These are phyloP conservation scores for Psilanteris sp. DNA, from an alignment of 1,140 invertebrate species.

Conservation along the genomic window DNA sequence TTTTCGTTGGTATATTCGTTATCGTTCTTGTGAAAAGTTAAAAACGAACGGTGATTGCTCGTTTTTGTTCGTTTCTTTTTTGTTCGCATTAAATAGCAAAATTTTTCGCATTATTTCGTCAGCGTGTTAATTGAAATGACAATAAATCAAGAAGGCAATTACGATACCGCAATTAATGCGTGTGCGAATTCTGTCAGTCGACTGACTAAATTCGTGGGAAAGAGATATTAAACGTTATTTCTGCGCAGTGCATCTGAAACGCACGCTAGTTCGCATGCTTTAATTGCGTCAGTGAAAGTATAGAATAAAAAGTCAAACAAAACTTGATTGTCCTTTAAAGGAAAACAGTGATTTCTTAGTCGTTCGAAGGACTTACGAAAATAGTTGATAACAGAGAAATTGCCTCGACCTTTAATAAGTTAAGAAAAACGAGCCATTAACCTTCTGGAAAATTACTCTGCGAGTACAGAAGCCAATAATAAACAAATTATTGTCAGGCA, in stretches of 20 bases:
- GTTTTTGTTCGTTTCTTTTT: too few relatives aligned
- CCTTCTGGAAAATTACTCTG: conserved; percentile 41
- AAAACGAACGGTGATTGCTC: too few relatives aligned
- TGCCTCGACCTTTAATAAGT: conserved; percentile 8
- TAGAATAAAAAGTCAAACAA: conserved; percentile 38
- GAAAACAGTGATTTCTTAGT: conserved; percentile 36
- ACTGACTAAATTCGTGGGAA: conserved; percentile 24
- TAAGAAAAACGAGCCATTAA: conserved; percentile 28
- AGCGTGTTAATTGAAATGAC: conserved; percentile 17
- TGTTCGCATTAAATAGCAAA: too few relatives aligned
- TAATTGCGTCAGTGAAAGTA: conserved; percentile 55
- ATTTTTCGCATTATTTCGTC: neutral
- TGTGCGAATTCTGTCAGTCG: too few relatives aligned
- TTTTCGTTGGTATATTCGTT: too few relatives aligned
- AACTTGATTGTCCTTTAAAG: conserved; percentile 30
- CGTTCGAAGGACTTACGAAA: conserved; percentile 43
- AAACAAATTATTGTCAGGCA: too few relatives aligned
- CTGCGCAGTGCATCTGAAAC: conserved; percentile 6
- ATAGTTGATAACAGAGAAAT: conserved; percentile 10
- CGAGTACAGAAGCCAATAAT: too few relatives aligned
- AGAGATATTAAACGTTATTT: conserved; percentile 8
- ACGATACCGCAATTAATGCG: conserved; percentile 3
- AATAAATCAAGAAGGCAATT: neutral
- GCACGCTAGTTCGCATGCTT: conserved; percentile 26
- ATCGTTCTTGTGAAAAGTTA: too few relatives aligned